Evolutionary conservation across 2,888 invertebrate genomes (phyloP).

Genomic region (Ochropleura leucogaster): DNA sequence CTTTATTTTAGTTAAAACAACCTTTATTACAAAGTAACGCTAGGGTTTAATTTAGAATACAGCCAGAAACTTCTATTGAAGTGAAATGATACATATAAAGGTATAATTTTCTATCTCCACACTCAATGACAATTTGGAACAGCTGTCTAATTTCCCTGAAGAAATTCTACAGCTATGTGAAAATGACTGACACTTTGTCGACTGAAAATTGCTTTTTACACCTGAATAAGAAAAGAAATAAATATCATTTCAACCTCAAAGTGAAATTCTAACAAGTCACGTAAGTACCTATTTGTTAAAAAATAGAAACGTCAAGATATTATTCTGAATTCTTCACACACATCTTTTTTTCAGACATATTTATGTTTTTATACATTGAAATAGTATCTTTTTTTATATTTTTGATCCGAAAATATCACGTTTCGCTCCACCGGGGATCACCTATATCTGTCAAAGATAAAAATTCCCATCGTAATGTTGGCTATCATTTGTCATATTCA

Average conservation of each 20-base stretch:
- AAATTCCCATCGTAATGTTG: conserved; percentile 63
- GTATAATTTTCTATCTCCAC: conserved; percentile 18
- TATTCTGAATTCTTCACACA: conserved; percentile 6
- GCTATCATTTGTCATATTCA: conserved; percentile 67
- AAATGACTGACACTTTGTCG: conserved; percentile 39
- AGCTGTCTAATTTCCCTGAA: conserved; percentile 46
- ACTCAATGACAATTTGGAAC: conserved; percentile 29
- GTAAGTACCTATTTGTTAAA: conserved; percentile 19
- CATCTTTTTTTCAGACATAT: conserved; percentile 5
- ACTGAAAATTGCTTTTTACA: conserved; percentile 28
- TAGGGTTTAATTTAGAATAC: conserved; percentile 7
- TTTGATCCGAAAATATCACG: conserved; percentile 59
- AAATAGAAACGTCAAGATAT: conserved; percentile 30
- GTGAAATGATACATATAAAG: conserved; percentile 25
- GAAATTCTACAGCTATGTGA: conserved; percentile 34
- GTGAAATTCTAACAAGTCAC: conserved; percentile 17
- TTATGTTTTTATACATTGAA: conserved; percentile 22
- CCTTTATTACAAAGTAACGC: background rate
- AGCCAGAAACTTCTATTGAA: background rate
- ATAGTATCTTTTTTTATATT: conserved; percentile 43
- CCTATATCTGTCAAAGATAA: conserved; percentile 69
- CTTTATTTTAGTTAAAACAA: background rate
- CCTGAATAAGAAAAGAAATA: conserved; percentile 20
- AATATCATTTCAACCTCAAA: background rate
- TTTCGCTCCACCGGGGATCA: conserved; percentile 56